phyloP scores from a whole-genome alignment of 2,888 invertebrate genomes.

The Strigamia transsilvanica region DNA sequence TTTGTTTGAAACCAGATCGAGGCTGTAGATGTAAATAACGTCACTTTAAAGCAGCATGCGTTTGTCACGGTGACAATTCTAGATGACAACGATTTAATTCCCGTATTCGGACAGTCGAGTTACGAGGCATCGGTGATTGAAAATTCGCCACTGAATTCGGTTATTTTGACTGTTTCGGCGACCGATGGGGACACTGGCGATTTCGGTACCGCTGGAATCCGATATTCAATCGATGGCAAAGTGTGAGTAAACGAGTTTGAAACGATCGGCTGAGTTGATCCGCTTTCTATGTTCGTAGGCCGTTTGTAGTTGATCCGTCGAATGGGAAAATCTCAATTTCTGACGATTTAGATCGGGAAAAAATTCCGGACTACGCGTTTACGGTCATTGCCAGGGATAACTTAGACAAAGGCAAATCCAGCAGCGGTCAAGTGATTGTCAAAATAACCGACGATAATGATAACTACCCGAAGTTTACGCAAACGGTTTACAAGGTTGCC shows the following conservation, averaged over 20 bases:
- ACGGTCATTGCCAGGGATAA: no score
- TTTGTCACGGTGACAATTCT: background rate
- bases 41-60: background rate
- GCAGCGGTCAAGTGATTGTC: no score
- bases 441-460: no score
- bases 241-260: background rate
- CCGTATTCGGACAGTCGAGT: background rate
- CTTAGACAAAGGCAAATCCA: no score
- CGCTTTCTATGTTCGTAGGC: background rate
- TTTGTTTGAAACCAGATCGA: background rate
- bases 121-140: background rate
- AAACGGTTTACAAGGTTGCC: no score
- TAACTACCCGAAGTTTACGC: no score
- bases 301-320: background rate
- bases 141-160: background rate
- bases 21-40: background rate
- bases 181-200: background rate
- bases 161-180: background rate
- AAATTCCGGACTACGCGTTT: no score
- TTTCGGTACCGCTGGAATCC: background rate
- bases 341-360: background rate
- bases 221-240: background rate
- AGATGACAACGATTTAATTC: background rate
- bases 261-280: background rate
- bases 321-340: background rate